Evolutionary conservation across 2,888 invertebrate genomes (phyloP).

Genomic region (Hanleya hanleyi): DNA sequence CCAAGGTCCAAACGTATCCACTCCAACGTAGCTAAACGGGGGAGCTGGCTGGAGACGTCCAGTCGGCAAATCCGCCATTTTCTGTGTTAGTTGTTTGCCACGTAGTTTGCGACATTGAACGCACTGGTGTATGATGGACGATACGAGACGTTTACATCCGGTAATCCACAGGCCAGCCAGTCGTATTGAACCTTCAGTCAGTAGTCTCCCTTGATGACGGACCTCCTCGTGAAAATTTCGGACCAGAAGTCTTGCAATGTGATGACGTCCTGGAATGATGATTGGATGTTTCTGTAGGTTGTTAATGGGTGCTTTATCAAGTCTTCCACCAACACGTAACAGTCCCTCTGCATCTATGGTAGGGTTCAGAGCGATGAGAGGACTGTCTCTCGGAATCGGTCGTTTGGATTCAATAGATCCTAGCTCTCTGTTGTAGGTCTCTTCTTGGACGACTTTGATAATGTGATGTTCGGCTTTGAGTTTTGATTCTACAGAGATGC

Average conservation of each 20-base stretch:
- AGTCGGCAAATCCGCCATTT: conserved; percentile 38
- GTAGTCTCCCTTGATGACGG: conserved; percentile 26
- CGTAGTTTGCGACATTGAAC: conserved; percentile 30
- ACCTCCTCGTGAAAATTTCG: conserved; percentile 15
- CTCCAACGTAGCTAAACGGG: conserved; percentile 38
- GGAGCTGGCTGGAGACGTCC: conserved; percentile 27
- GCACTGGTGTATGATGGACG: conserved; percentile 23
- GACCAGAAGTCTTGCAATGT: conserved; percentile 29
- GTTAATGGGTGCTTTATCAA: not conserved
- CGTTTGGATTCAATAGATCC: not conserved
- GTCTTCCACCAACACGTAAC: conserved; percentile 9
- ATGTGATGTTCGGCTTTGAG: not conserved
- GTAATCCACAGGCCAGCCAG: conserved; percentile 29
- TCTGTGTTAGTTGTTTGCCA: conserved; percentile 17
- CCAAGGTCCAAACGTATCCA: conserved; percentile 37
- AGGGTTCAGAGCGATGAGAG: not conserved
- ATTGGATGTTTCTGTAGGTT: conserved; percentile 14
- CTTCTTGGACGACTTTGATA: not conserved
- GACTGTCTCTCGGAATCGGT: not conserved
- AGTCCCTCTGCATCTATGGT: conserved; percentile 5
- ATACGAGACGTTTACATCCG: conserved; percentile 19
- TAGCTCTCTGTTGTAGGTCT: not conserved
- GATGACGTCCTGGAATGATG: conserved; percentile 26
- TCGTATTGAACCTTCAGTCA: conserved; percentile 35
- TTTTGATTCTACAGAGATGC: not conserved